Conservation (phyloP, 2,797 vertebrate species). For the Tenualosa thibaudeaui region DNA sequence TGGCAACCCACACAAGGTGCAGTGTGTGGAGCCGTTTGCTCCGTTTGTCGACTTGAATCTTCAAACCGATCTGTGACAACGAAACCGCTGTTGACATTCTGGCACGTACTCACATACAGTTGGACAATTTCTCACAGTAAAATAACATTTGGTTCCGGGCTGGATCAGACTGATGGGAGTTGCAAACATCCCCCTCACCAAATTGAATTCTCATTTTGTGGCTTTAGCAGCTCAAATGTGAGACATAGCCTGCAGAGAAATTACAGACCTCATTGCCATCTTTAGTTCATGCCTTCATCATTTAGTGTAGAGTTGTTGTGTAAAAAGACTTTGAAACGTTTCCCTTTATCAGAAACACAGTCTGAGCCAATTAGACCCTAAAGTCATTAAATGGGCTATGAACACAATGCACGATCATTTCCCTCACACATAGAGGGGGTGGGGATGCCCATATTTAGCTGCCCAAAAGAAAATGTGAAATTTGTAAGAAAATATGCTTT, state of each 20-base stretch:
- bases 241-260: background rate
- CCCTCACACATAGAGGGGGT: background rate
- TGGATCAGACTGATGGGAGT: background rate
- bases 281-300: background rate
- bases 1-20: conserved; percentile 59
- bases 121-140: conserved; percentile 27
- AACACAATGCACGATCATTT: background rate
- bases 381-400: background rate
- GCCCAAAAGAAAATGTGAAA: background rate
- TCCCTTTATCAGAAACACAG: background rate
- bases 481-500: background rate
- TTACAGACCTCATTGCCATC: background rate
- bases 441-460: background rate
- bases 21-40: conserved; percentile 57
- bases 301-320: background rate
- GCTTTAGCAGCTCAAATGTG: background rate
- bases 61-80: conserved; percentile 48
- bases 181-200: background rate
- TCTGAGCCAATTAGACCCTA: background rate
- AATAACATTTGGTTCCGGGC: conserved; percentile 32
- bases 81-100: conserved; percentile 42
- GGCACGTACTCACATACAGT: conserved; percentile 5
- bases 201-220: background rate
- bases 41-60: conserved; percentile 56
- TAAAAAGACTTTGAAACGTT: background rate